Evolutionary conservation across 1,140 invertebrate species (phyloP).

Genomic region (Diorhabda elongata): DNA sequence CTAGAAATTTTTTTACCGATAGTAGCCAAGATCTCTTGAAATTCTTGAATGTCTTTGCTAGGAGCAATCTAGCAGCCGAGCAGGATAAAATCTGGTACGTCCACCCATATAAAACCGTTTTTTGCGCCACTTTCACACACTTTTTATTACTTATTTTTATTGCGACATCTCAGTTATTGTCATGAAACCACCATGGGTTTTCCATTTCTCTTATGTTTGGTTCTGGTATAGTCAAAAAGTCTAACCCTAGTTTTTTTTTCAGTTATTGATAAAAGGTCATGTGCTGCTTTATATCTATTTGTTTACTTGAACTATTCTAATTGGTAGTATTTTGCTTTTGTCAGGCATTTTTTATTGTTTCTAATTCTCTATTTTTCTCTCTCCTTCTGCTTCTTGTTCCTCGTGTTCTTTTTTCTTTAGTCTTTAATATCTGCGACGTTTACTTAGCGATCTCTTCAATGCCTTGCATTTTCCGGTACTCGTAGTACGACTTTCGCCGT

Average conservation of each 20-base stretch:
- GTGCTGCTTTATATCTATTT: background rate
- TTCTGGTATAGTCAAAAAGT: too few species aligned
- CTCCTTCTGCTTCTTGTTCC: background rate
- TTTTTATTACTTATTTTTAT: background rate
- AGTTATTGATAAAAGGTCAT: background rate
- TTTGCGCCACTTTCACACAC: background rate
- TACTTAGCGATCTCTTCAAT: background rate
- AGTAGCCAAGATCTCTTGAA: background rate
- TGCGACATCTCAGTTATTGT: background rate
- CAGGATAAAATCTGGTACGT: background rate
- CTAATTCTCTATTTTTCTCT: background rate
- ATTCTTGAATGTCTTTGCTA: background rate
- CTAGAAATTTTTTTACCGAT: background rate
- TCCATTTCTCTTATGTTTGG: too few species aligned
- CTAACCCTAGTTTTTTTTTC: too few species aligned
- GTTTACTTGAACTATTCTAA: slow-evolving; percentile 1
- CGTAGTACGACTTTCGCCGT: background rate
- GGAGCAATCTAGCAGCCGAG: slow-evolving; percentile 5
- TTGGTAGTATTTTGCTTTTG: background rate
- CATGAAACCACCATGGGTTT: background rate
- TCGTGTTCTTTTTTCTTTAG: background rate
- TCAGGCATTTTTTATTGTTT: background rate
- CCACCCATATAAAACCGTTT: background rate
- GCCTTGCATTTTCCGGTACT: background rate
- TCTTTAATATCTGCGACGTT: background rate